These are phyloP conservation scores for Aurelia coerulea DNA, from an alignment of 30 jellyfish, hydroid and myxozoan species.

Conservation along the genomic window DNA sequence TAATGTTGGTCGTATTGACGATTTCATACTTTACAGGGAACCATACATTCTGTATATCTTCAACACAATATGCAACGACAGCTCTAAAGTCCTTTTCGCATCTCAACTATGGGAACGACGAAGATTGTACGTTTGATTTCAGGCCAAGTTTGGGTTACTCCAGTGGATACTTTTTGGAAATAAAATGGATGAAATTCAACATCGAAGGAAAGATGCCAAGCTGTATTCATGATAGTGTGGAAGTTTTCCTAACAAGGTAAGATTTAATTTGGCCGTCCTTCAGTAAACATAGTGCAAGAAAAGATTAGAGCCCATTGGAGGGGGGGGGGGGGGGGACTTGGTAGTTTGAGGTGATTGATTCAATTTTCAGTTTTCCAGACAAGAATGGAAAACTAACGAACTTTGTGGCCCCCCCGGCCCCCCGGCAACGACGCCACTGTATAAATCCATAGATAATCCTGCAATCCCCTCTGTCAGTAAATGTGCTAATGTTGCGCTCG, in stretches of 20 bases:
- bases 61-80: constrained; percentile 6
- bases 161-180: not conserved
- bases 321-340: too few relatives aligned
- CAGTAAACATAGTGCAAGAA: too few relatives aligned
- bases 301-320: too few relatives aligned
- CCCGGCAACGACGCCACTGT: too few relatives aligned
- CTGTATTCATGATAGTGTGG: not conserved
- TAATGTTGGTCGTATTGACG: not conserved
- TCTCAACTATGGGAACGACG: not conserved
- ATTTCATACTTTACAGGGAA: not conserved
- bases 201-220: constrained; percentile 4
- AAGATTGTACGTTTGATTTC: not conserved
- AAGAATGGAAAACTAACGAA: too few relatives aligned
- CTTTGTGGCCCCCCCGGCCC: too few relatives aligned
- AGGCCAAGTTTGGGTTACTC: not conserved
- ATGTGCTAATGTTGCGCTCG: too few relatives aligned
- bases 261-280: too few relatives aligned
- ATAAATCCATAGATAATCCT: too few relatives aligned
- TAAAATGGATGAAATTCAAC: not conserved
- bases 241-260: constrained; percentile 9
- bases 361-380: too few relatives aligned
- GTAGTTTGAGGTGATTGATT: too few relatives aligned
- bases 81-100: not conserved
- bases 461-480: too few relatives aligned
- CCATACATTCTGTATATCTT: not conserved